Percentiles rank a stretch among this genome's conserved stretches.
Conservation (phyloP, 2,113 vertebrate genomes). For the Syngnathus scovelli region DNA sequence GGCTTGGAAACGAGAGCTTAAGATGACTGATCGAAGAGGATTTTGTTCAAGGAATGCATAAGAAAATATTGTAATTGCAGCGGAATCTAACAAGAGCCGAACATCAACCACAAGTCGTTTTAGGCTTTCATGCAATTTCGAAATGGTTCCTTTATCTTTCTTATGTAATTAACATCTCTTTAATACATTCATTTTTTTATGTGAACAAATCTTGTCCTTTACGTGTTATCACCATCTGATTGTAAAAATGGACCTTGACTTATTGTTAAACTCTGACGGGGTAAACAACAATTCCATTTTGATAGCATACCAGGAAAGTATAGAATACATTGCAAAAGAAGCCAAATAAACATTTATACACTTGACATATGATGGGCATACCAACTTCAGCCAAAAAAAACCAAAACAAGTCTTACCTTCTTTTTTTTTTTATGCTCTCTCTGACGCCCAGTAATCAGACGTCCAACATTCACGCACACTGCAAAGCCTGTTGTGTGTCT, state of each 20-base stretch:
- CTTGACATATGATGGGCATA: not conserved
- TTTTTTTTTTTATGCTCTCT: not conserved
- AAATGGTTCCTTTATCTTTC: too few species aligned
- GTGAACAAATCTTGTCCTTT: not conserved
- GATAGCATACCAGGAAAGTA: not conserved
- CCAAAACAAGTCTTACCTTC: not conserved
- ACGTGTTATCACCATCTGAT: not conserved
- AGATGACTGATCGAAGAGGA: not conserved
- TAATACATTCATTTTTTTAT: too few species aligned
- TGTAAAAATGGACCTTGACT: conserved; percentile 42
- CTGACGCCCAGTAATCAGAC: not conserved
- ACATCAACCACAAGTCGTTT: too few species aligned
- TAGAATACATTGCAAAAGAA: not conserved
- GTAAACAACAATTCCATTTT: not conserved
- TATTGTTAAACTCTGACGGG: conserved; percentile 14
- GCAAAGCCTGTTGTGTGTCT: conserved; percentile 8
- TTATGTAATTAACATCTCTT: not conserved
- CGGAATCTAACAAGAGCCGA: not conserved
- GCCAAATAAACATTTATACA: too few species aligned
- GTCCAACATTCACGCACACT: not conserved
- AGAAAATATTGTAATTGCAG: not conserved
- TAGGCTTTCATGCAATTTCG: too few species aligned
- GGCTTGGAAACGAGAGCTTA: not conserved
- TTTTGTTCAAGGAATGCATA: not conserved
- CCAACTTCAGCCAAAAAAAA: not conserved